Conservation (phyloP, 1,140 invertebrate genomes). For the Platorchestia sp. region DNA sequence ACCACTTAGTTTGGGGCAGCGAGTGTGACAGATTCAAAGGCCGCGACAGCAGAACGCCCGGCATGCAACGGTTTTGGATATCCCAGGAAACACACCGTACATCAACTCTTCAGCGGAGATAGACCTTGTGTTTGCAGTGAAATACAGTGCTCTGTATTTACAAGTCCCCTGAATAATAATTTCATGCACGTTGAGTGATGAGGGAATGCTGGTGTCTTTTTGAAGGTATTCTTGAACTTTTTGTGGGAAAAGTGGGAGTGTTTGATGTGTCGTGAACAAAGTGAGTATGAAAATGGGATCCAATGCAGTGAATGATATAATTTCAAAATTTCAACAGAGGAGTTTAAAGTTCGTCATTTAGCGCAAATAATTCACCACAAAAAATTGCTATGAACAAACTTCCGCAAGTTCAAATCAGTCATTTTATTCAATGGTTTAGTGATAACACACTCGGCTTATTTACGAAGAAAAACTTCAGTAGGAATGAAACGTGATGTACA, state of each 20-base stretch:
- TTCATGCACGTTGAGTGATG: not conserved
- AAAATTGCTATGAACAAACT: too few relatives aligned
- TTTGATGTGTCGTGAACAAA: not conserved
- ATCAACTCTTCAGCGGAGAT: conserved; percentile 23
- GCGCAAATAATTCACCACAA: too few relatives aligned
- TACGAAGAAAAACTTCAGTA: too few relatives aligned
- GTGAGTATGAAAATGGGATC: not conserved
- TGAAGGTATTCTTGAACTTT: not conserved
- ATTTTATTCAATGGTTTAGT: too few relatives aligned
- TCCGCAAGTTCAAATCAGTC: too few relatives aligned
- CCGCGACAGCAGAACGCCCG: not conserved
- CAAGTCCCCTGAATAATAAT: not conserved
- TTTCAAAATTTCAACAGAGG: too few relatives aligned
- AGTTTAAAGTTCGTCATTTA: too few relatives aligned
- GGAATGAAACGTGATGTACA: too few relatives aligned
- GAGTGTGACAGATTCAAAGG: conserved; percentile 46
- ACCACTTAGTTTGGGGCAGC: conserved; percentile 34
- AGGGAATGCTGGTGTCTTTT: too few relatives aligned
- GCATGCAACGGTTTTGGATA: conserved; percentile 22
- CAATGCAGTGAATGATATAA: too few relatives aligned
- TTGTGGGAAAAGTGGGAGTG: not conserved
- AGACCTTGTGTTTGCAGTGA: not conserved
- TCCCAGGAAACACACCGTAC: not conserved
- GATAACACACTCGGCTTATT: too few relatives aligned
- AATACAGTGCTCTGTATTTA: not conserved